A percentile compares a stretch with the other conserved stretches of the same genome.
phyloP scores from a whole-genome alignment of 2,888 invertebrate species.

The Rhaphigaster nebulosa region DNA sequence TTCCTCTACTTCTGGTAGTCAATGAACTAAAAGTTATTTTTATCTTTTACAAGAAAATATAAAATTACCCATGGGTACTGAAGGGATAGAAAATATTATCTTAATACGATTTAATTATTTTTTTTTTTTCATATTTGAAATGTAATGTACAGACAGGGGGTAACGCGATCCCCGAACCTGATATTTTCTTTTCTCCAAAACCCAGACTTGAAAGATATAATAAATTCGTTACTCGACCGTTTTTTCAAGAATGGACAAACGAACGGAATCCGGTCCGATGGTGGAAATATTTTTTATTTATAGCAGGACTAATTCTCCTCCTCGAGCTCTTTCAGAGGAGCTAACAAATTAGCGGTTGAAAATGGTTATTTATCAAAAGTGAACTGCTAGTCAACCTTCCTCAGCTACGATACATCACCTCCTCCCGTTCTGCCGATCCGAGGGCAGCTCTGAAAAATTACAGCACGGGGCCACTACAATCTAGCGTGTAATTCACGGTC shows the following conservation, averaged over 20 bases:
- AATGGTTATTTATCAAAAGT: conserved; percentile 10
- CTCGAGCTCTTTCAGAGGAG: background rate
- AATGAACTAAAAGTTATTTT: no score
- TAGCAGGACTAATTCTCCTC: background rate
- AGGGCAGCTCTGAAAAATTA: background rate
- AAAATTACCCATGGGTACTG: no score
- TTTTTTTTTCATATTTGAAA: background rate
- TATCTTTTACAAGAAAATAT: no score
- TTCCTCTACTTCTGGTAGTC: no score
- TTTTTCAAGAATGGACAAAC: conserved; percentile 5
- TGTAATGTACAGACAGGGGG: background rate
- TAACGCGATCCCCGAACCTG: background rate
- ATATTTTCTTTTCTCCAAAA: background rate
- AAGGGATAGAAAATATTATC: no score
- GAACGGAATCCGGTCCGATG: background rate
- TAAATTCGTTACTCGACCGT: background rate
- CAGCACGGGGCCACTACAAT: conserved; percentile 21
- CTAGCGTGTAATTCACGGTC: conserved; percentile 23
- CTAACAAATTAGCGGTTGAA: conserved; percentile 22
- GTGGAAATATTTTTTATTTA: conserved; percentile 12
- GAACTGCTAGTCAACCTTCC: background rate
- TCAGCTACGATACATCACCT: background rate
- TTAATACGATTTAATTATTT: no score
- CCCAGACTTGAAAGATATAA: background rate
- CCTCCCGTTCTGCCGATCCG: background rate